A percentile compares a stretch with the other conserved stretches of the same genome.
phyloP scores from a whole-genome alignment of 2,797 vertebrate species.

The Threskiornis aethiopicus region DNA sequence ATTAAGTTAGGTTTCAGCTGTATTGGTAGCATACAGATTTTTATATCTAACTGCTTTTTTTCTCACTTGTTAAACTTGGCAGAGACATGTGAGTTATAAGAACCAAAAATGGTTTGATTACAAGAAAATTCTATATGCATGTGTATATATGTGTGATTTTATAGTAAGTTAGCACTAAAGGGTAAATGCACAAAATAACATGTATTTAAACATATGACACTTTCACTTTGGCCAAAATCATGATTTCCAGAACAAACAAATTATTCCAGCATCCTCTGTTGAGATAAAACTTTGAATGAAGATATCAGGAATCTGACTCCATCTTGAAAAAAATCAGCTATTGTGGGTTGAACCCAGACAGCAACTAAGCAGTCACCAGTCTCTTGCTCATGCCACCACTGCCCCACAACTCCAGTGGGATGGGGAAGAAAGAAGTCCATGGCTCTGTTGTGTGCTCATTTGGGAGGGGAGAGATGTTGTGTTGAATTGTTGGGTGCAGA shows the following conservation, averaged over 20 bases:
- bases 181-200: not conserved
- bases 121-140: not conserved
- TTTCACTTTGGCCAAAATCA: not conserved
- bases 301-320: not conserved
- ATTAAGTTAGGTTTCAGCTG: not conserved
- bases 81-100: not conserved
- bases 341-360: not conserved
- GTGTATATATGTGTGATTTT: not conserved
- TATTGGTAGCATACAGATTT: not conserved
- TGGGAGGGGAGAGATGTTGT: not conserved
- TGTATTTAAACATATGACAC: not conserved
- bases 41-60: not conserved
- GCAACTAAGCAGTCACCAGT: not conserved
- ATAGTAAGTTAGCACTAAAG: not conserved
- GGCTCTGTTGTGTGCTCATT: not conserved
- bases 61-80: not conserved
- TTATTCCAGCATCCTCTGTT: not conserved
- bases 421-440: not conserved
- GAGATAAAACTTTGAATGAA: not conserved
- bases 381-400: not conserved
- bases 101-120: not conserved
- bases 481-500: not conserved
- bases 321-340: not conserved
- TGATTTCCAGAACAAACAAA: not conserved
- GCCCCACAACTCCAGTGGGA: rapidly evolving